These are phyloP conservation scores for Drosophila equinoxialis DNA, from an alignment of 1,140 invertebrate species.

Conservation along the genomic window DNA sequence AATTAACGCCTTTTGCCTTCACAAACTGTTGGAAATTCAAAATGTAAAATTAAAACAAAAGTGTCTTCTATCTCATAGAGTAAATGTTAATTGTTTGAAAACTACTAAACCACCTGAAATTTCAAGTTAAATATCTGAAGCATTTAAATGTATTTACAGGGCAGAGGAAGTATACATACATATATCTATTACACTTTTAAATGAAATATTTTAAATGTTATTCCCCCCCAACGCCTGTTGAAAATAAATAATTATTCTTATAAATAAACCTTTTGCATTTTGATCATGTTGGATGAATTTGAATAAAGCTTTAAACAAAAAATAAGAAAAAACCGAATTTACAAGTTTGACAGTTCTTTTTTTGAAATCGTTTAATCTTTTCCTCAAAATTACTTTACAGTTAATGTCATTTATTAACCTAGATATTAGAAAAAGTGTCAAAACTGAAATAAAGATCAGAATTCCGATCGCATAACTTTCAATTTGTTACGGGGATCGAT, in stretches of 20 bases:
- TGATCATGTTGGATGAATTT: not conserved
- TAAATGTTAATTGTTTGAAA: slow-evolving; percentile 53
- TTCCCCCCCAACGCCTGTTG: slow-evolving; percentile 59
- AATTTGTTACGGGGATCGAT: no score
- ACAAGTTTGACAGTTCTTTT: no score
- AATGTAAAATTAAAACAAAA: slow-evolving; percentile 29
- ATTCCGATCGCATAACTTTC: no score
- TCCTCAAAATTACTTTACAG: no score
- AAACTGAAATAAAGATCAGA: no score
- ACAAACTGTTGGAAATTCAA: slow-evolving; percentile 33
- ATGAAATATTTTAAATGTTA: slow-evolving; percentile 63
- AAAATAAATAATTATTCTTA: slow-evolving; percentile 79
- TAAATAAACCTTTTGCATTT: slow-evolving; percentile 33
- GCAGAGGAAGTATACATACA: slow-evolving; percentile 30
- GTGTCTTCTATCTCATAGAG: slow-evolving; percentile 58
- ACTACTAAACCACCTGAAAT: slow-evolving; percentile 67
- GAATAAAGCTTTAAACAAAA: no score
- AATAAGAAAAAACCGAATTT: no score
- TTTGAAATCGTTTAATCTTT: no score
- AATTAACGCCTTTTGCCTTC: not conserved
- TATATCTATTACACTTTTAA: slow-evolving; percentile 47
- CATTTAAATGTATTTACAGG: slow-evolving; percentile 65
- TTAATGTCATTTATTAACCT: no score
- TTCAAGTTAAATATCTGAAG: slow-evolving; percentile 57
- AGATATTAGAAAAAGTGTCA: no score